Conservation (phyloP, 2,888 invertebrate genomes). For the Drosophila vallismaia region DNA sequence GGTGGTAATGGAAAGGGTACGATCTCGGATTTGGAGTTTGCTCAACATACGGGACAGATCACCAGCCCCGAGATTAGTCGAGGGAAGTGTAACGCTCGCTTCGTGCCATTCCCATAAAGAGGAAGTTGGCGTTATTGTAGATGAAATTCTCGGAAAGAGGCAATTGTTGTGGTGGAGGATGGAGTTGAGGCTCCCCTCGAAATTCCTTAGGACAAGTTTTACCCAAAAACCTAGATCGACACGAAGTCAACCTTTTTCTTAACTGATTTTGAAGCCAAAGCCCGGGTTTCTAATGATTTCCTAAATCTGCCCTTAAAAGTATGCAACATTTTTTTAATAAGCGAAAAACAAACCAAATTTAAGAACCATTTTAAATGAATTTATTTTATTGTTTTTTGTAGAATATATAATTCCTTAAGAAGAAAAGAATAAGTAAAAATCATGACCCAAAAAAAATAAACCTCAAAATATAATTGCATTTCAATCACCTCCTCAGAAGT, state of each 20-base stretch:
- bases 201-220: neutral
- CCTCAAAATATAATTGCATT: conserved; percentile 4
- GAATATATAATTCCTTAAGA: neutral
- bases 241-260: too few relatives aligned
- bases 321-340: conserved; percentile 43
- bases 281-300: neutral
- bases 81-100: conserved; percentile 2
- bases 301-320: conserved; percentile 41
- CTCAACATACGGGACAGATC: conserved; percentile 63
- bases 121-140: conserved; percentile 39
- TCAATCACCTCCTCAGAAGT: conserved; percentile 15
- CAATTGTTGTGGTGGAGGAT: conserved; percentile 17
- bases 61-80: conserved; percentile 58
- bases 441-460: neutral
- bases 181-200: neutral
- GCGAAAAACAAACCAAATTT: neutral
- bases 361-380: neutral
- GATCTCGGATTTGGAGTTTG: conserved; percentile 51
- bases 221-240: neutral
- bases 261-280: too few relatives aligned
- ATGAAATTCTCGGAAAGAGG: conserved; percentile 30
- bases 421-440: neutral
- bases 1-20: conserved; percentile 7
- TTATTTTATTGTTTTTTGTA: neutral
- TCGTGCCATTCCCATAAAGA: conserved; percentile 53